These are phyloP conservation scores for Platyscapa corneri DNA, from an alignment of 1,140 invertebrate species.

Conservation along the genomic window DNA sequence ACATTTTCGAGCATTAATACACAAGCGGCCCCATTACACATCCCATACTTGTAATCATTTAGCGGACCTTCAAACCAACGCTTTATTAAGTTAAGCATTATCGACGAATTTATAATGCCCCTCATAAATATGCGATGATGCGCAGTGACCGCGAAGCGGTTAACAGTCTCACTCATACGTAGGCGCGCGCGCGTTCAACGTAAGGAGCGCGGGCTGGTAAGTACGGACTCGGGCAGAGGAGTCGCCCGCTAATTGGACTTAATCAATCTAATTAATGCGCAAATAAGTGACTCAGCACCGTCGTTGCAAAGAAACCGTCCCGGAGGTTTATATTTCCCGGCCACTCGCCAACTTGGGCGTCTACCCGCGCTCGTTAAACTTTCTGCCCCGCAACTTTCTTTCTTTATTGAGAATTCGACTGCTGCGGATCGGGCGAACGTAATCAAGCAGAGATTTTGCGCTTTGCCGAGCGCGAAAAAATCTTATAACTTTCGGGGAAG, in stretches of 20 bases:
- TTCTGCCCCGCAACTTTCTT: neutral
- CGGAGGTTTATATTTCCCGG: too few relatives aligned
- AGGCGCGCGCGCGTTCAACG: too few relatives aligned
- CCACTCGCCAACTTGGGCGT: neutral
- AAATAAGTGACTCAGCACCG: constrained; percentile 49
- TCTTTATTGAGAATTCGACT: neutral
- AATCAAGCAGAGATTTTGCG: neutral
- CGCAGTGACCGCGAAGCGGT: neutral
- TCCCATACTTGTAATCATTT: neutral
- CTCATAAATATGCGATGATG: neutral
- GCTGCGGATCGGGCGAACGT: neutral
- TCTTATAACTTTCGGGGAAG: neutral
- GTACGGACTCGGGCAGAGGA: neutral
- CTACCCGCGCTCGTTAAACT: neutral
- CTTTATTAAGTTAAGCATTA: neutral
- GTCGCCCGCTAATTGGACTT: constrained; percentile 56
- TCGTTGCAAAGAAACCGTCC: constrained; percentile 43
- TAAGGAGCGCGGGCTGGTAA: neutral
- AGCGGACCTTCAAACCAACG: neutral
- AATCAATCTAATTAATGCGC: constrained; percentile 61
- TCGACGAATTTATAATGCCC: neutral
- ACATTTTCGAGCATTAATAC: too few relatives aligned
- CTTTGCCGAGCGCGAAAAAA: neutral
- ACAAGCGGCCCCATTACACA: neutral
- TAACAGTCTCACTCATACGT: too few relatives aligned